Evolutionary conservation across 2,888 invertebrate species (phyloP).

Genomic region (Plebejus anna): DNA sequence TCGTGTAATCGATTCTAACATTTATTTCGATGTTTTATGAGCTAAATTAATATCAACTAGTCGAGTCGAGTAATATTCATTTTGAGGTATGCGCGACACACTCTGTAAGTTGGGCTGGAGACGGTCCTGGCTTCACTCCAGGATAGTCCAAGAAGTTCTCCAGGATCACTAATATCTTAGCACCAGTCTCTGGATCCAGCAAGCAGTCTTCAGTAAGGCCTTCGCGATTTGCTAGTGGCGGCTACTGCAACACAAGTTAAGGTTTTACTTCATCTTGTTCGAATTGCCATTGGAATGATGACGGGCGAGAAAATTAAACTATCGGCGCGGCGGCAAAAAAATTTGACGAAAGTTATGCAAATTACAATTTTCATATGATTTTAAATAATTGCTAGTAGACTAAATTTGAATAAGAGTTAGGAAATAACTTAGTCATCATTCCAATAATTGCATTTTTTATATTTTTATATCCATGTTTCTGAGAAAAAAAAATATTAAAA

Average conservation of each 20-base stretch:
- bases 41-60: conserved; percentile 24
- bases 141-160: conserved; percentile 30
- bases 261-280: conserved; percentile 28
- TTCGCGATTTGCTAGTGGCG: conserved; percentile 70
- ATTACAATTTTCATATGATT: too few species aligned
- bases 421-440: background rate
- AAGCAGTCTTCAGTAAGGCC: conserved; percentile 57
- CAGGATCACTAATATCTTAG: conserved; percentile 34
- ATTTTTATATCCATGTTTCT: background rate
- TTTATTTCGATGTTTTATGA: conserved; percentile 15
- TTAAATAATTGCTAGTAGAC: too few species aligned
- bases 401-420: too few species aligned
- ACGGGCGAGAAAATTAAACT: background rate
- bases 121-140: conserved; percentile 34
- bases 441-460: background rate
- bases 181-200: conserved; percentile 45
- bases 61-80: conserved; percentile 44
- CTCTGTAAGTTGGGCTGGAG: conserved; percentile 46
- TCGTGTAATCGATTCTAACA: conserved; percentile 33
- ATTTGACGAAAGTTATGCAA: too few species aligned
- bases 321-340: background rate
- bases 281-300: background rate
- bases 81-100: conserved; percentile 44
- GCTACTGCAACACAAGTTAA: conserved; percentile 55
- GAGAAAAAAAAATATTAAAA: background rate